A percentile compares a stretch with the other conserved stretches of the same genome.
Evolutionary conservation across 2,113 vertebrate species (phyloP).

Genomic region (Tursiops truncatus): DNA sequence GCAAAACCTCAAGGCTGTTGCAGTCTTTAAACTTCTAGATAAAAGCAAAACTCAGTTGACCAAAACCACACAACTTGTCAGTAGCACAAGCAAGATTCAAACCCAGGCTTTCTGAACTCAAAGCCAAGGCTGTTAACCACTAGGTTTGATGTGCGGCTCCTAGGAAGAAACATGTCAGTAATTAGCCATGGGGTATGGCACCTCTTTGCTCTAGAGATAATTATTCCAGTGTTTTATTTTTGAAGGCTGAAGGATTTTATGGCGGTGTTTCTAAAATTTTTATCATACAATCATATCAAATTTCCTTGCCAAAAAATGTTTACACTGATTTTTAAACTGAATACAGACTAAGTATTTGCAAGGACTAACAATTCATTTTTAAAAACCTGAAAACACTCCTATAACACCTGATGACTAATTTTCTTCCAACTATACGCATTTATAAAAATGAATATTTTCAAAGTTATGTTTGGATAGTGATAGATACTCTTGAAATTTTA

Average conservation of each 20-base stretch:
- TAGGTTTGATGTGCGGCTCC: not conserved
- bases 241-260: not conserved
- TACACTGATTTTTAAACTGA: not conserved
- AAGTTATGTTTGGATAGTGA: not conserved
- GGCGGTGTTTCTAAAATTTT: not conserved
- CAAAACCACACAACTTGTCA: not conserved
- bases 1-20: not conserved
- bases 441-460: conserved; percentile 18
- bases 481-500: conserved; percentile 19
- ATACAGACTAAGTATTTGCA: not conserved
- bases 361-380: not conserved
- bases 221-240: not conserved
- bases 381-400: not conserved
- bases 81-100: not conserved
- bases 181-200: not conserved
- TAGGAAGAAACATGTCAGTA: not conserved
- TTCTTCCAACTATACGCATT: not conserved
- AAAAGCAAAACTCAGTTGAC: not conserved
- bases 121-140: not conserved
- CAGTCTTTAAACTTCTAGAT: not conserved
- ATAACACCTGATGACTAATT: not conserved
- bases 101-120: not conserved
- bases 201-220: not conserved
- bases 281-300: not conserved
- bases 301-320: not conserved